phyloP scores from a whole-genome alignment of 1,140 invertebrate genomes.

The Halyomorpha halys region DNA sequence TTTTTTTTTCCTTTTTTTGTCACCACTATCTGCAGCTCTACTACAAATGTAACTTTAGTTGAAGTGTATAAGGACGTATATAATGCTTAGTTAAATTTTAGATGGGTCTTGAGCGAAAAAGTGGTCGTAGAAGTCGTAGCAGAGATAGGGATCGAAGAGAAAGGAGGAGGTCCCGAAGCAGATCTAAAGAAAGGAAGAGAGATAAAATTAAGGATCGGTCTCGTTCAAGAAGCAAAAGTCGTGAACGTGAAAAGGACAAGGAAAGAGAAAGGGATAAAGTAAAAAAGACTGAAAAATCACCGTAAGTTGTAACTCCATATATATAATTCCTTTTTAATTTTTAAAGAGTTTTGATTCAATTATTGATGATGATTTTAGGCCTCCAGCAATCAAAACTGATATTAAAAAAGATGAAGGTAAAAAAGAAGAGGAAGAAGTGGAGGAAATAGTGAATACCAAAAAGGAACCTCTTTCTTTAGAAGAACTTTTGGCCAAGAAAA shows the following conservation, averaged over 20 bases:
- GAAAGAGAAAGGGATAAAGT: slow-evolving; percentile 20
- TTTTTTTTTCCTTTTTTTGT: too few relatives aligned
- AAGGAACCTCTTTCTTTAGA: slow-evolving; percentile 90
- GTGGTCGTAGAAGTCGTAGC: slow-evolving; percentile 28
- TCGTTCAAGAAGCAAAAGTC: slow-evolving; percentile 33
- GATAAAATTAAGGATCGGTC: slow-evolving; percentile 25
- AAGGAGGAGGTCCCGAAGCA: slow-evolving; percentile 27
- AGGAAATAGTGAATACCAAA: slow-evolving; percentile 43
- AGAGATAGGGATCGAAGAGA: slow-evolving; percentile 30
- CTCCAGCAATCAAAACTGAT: slow-evolving; percentile 28
- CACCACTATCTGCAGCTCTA: too few relatives aligned
- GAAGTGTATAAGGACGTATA: too few relatives aligned
- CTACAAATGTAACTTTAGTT: too few relatives aligned
- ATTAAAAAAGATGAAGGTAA: slow-evolving; percentile 37
- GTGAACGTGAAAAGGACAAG: slow-evolving; percentile 15
- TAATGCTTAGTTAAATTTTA: slow-evolving; percentile 5
- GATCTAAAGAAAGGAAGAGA: slow-evolving; percentile 29
- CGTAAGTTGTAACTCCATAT: slow-evolving; percentile 5
- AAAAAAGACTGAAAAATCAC: slow-evolving; percentile 11
- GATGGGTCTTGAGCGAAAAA: slow-evolving; percentile 29
- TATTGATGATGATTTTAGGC: slow-evolving; percentile 18
- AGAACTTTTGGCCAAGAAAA: slow-evolving; percentile 90
- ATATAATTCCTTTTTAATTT: slow-evolving; percentile 3
- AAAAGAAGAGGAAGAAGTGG: slow-evolving; percentile 34
- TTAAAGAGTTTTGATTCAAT: not conserved